phyloP scores from a whole-genome alignment of 2,888 invertebrate genomes.

The Pterostichus niger region DNA sequence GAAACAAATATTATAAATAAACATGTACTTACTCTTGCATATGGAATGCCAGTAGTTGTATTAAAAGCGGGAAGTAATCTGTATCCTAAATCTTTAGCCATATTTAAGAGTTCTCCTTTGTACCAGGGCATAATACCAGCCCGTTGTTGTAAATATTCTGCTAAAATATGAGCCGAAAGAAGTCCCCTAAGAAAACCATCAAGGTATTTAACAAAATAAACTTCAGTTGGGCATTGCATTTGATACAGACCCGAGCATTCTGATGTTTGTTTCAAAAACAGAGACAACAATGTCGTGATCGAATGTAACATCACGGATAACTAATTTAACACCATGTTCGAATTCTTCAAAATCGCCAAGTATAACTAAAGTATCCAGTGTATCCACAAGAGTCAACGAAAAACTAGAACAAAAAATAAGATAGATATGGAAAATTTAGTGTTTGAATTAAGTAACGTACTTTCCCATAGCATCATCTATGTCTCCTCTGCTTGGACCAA shows the following conservation, averaged over 20 bases:
- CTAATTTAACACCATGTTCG: conserved; percentile 91
- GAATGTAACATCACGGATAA: conserved; percentile 93
- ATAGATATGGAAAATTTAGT: conserved; percentile 18
- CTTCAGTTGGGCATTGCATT: neutral
- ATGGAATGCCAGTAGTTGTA: conserved; percentile 97
- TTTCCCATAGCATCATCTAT: conserved; percentile 98
- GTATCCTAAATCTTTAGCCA: conserved; percentile 96
- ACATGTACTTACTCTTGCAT: conserved; percentile 86
- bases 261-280: conserved; percentile 98
- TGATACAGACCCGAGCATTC: conserved; percentile 93
- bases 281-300: conserved; percentile 97
- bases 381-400: conserved; percentile 96
- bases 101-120: conserved; percentile 89
- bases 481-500: conserved; percentile 95
- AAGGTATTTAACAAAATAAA: conserved; percentile 22
- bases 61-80: conserved; percentile 98
- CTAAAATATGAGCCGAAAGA: conserved; percentile 94
- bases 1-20: neutral
- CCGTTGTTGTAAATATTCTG: conserved; percentile 88
- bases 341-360: conserved; percentile 97
- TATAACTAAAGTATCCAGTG: conserved; percentile 94
- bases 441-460: conserved; percentile 81
- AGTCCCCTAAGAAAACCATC: conserved; percentile 83
- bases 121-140: conserved; percentile 90
- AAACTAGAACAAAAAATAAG: conserved; percentile 84